phyloP scores from a whole-genome alignment of 2,797 vertebrate species.

The Myripristis jacobus region DNA sequence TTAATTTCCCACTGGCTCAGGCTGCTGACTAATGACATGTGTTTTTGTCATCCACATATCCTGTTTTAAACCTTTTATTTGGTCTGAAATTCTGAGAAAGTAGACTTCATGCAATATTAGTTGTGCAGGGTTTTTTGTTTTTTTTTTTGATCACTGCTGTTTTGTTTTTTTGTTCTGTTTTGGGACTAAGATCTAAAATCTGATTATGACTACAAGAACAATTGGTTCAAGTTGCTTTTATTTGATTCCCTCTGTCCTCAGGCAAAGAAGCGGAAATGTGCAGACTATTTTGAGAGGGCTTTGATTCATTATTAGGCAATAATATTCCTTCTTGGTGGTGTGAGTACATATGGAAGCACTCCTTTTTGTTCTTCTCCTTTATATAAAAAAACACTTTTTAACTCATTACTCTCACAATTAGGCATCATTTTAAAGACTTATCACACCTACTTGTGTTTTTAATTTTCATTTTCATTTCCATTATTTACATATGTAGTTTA shows the following conservation, averaged over 20 bases:
- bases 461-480: neutral
- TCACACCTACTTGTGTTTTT: neutral
- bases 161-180: neutral
- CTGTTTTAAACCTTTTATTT: neutral
- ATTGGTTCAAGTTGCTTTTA: too few species aligned
- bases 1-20: neutral
- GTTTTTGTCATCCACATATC: neutral
- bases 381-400: neutral
- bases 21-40: neutral
- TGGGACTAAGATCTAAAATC: neutral
- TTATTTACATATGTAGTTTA: conserved; percentile 12
- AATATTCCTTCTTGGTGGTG: too few species aligned
- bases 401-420: neutral
- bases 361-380: too few species aligned
- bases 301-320: too few species aligned
- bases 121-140: neutral
- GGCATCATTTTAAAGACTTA: too few species aligned
- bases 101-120: too few species aligned
- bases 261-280: too few species aligned
- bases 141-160: neutral
- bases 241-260: too few species aligned
- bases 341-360: too few species aligned
- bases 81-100: too few species aligned
- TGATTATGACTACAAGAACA: neutral
- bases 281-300: too few species aligned